Conservation (phyloP, 1,140 invertebrate species). For the Scaptomyza hsui region DNA sequence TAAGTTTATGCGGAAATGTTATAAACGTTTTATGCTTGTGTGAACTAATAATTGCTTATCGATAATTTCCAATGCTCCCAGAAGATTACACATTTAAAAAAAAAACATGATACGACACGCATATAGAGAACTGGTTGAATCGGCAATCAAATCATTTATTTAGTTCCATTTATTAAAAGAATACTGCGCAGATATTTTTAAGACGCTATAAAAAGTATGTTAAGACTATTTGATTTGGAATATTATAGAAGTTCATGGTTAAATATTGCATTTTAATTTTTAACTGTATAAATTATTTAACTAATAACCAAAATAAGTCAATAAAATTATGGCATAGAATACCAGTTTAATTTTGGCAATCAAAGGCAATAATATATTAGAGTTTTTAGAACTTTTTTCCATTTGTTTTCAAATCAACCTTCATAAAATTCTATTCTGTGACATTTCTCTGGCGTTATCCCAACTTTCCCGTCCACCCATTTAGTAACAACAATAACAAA, state of each 20-base stretch:
- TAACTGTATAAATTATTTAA: background rate
- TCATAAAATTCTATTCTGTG: background rate
- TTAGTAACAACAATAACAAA: background rate
- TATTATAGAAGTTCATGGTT: conserved; percentile 8
- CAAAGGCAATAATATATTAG: too few species aligned
- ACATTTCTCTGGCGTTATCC: background rate
- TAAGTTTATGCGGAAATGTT: conserved; percentile 76
- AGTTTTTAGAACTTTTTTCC: too few species aligned
- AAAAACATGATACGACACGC: background rate
- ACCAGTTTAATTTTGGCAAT: background rate
- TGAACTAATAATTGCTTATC: conserved; percentile 71
- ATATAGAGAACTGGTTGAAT: conserved; percentile 21
- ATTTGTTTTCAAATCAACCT: background rate
- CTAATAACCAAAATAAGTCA: background rate
- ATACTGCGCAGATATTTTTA: conserved; percentile 25
- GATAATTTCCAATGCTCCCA: conserved; percentile 50
- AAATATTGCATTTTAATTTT: background rate
- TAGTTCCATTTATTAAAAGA: conserved; percentile 36
- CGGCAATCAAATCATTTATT: conserved; percentile 26
- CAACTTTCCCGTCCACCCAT: conserved; percentile 1
- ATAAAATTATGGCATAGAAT: background rate
- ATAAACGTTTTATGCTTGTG: conserved; percentile 74
- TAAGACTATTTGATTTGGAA: conserved; percentile 17
- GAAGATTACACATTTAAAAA: conserved; percentile 36
- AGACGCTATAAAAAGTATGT: conserved; percentile 24